Conservation (phyloP, 2,888 invertebrate genomes). For the Morpho helenor region DNA sequence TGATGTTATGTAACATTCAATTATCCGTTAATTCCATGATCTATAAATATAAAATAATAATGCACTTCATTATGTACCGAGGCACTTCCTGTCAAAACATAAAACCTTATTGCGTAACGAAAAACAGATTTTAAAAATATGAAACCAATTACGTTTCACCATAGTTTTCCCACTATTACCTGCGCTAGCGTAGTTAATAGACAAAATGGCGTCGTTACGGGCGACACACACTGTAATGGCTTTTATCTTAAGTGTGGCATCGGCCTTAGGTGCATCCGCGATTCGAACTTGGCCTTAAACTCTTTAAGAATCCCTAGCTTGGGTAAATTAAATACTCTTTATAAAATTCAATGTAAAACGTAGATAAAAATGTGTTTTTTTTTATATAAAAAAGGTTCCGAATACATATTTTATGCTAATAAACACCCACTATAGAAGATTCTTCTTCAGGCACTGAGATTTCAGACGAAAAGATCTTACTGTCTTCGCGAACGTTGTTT, state of each 20-base stretch:
- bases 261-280: slow-evolving; percentile 69
- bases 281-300: slow-evolving; percentile 49
- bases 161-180: slow-evolving; percentile 67
- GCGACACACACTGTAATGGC: slow-evolving; percentile 67
- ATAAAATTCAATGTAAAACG: no score
- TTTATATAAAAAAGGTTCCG: no score
- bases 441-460: no score
- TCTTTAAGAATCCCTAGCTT: background rate
- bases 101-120: slow-evolving; percentile 32
- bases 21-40: no score
- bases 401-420: no score
- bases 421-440: no score
- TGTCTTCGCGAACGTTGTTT: no score
- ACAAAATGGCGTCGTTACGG: slow-evolving; percentile 70
- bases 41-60: no score
- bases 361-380: no score
- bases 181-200: slow-evolving; percentile 54
- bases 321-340: no score
- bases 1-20: no score
- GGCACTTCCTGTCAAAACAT: slow-evolving; percentile 18
- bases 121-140: slow-evolving; percentile 36
- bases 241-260: slow-evolving; percentile 68
- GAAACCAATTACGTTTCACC: slow-evolving; percentile 53
- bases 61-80: background rate
- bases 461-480: no score